Evolutionary conservation across 2,888 invertebrate genomes (phyloP).

Genomic region (Noctuana brunneofusca): DNA sequence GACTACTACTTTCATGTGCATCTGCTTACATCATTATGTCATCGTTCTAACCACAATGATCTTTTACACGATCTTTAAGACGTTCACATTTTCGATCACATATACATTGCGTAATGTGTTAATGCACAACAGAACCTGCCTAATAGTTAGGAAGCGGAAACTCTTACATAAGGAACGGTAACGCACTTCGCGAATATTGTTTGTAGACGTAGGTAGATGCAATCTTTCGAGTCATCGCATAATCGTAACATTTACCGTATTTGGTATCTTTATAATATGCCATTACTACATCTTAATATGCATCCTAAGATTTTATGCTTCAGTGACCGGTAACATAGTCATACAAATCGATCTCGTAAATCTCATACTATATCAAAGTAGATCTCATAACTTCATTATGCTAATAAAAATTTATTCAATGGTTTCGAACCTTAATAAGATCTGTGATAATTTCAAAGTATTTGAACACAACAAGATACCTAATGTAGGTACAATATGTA

Average conservation of each 20-base stretch:
- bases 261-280: not conserved
- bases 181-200: slow-evolving; percentile 38
- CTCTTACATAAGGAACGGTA: slow-evolving; percentile 42
- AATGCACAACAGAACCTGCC: slow-evolving; percentile 29
- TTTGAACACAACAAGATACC: too few species aligned
- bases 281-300: too few species aligned
- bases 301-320: too few species aligned
- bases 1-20: slow-evolving; percentile 19
- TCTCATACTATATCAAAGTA: too few species aligned
- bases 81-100: slow-evolving; percentile 29
- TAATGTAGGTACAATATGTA: too few species aligned
- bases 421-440: too few species aligned
- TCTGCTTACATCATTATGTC: slow-evolving; percentile 17
- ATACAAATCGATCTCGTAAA: too few species aligned
- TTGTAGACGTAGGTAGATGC: slow-evolving; percentile 21
- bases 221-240: slow-evolving; percentile 26
- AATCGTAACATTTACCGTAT: not conserved
- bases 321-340: too few species aligned
- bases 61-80: slow-evolving; percentile 18
- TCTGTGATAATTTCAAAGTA: too few species aligned
- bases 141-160: slow-evolving; percentile 37
- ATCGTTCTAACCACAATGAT: slow-evolving; percentile 24
- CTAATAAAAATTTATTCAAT: too few species aligned
- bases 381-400: too few species aligned
- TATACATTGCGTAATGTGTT: slow-evolving; percentile 20